Evolutionary conservation across 2,888 invertebrate species (phyloP).

Genomic region (Apantesis nais): DNA sequence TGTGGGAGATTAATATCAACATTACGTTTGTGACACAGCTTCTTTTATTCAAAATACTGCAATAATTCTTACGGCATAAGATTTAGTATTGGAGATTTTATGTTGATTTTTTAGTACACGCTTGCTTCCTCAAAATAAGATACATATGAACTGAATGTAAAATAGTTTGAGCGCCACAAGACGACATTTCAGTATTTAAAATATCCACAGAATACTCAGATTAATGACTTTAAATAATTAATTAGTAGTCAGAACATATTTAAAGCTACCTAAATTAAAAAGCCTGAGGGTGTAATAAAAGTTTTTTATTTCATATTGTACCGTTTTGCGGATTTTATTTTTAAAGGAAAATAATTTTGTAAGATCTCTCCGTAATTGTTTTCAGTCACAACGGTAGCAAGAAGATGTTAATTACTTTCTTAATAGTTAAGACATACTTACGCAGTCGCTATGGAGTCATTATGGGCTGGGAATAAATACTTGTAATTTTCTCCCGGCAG

Average conservation of each 20-base stretch:
- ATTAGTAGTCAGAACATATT: constrained; percentile 23
- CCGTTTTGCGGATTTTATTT: constrained; percentile 10
- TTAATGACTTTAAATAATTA: constrained; percentile 5
- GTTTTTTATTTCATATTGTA: constrained; percentile 23
- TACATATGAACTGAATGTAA: neutral
- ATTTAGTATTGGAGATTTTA: neutral
- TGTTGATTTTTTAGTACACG: neutral
- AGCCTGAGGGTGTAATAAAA: constrained; percentile 29
- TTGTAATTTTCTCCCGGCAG: neutral
- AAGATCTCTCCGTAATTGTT: constrained; percentile 16
- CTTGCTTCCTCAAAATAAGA: neutral
- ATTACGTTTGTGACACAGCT: neutral
- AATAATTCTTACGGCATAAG: no score
- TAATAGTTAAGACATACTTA: neutral
- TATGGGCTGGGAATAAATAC: neutral
- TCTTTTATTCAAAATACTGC: neutral
- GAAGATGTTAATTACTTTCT: constrained; percentile 1
- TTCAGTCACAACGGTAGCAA: constrained; percentile 1
- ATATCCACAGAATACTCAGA: neutral
- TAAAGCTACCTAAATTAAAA: constrained; percentile 25
- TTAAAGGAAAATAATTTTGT: constrained; percentile 17
- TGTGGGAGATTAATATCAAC: neutral
- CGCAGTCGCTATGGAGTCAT: neutral
- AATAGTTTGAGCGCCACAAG: neutral
- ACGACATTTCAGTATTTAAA: neutral